Base-by-base conservation (phyloP, 2,797 vertebrate genomes). In the Sylvia borin region DNA sequence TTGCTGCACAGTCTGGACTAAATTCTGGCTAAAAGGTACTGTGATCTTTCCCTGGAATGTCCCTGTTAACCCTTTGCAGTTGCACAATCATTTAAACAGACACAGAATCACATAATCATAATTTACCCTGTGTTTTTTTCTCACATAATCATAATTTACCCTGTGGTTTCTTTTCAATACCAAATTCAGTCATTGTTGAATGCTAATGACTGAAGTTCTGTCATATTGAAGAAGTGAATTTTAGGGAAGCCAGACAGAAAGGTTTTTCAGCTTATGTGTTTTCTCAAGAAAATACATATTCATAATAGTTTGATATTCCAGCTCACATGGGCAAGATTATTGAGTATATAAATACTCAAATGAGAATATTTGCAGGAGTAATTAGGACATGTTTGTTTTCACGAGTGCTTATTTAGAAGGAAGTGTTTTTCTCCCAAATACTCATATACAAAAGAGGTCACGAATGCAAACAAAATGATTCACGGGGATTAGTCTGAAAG, bases 311-410 rank as follows among this genome's bases (percentile, higher is more conserved):
- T n/a, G 66, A 51, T 64, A 29, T 19, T 50, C 0, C 3, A 75
- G 13, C 50, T 88, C 66, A 75, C 8, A 5, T 38, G 70, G 73
- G 43, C 61, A 51, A 66, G 66, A 29, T 10, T 5, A 87, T 91
- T 87, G 57, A 58, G 24, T 85, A 53, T 81, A 96, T 90, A 79
- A 93, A 61, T 50, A 67, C 51, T 53, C 74, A 85, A 74, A 67
- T 74, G 68, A 74, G 72, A 90, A 74, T 92, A 83, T 94, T 93
- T 91, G 75, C 91, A 88, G 4, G 0, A 83, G 38, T 90, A 85
- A 93, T 94, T 90, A 92, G 77, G 60, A 87, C 13, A 26, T 8
- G 48, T 79, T 95, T 92, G 74, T n/a, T 95, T 95, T 82, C 84
- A 77, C 5, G 2, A 85, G 45, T 38, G 55, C 74, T 92, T 90